Evolutionary conservation across 2,797 vertebrate species (phyloP).

Genomic region (Petrocephalus schoutedeni): DNA sequence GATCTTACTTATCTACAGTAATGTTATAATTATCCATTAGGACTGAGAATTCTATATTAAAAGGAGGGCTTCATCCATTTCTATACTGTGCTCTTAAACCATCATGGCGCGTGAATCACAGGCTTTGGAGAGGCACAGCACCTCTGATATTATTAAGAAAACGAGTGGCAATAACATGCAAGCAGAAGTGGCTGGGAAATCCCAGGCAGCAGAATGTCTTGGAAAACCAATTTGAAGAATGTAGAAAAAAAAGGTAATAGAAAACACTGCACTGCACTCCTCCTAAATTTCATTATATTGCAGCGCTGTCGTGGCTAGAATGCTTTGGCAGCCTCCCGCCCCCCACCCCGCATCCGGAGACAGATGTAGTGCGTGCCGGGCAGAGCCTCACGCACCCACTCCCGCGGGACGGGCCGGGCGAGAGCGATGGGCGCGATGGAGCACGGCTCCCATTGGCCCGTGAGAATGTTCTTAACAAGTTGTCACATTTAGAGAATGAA

Average conservation of each 20-base stretch:
- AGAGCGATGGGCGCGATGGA: not conserved
- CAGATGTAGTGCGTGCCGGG: not conserved
- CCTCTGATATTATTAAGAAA: not conserved
- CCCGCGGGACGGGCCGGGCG: constrained; percentile 1
- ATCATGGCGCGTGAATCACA: not conserved
- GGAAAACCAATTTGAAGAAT: not conserved
- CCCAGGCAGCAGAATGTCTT: not conserved
- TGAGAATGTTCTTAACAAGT: not conserved
- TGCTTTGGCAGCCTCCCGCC: not conserved
- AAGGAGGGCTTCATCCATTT: not conserved
- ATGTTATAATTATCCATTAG: not conserved
- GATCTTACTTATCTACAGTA: not conserved
- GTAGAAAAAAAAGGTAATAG: not conserved
- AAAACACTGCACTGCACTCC: not conserved
- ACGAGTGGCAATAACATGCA: not conserved
- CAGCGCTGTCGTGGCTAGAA: not conserved
- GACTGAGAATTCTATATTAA: not conserved
- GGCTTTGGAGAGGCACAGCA: not conserved
- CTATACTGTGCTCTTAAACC: not conserved
- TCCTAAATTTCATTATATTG: not conserved
- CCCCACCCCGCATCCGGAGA: not conserved
- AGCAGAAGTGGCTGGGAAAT: not conserved
- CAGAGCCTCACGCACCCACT: not conserved
- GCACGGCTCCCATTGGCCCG: not conserved
- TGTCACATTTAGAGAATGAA: no score